Evolutionary conservation across 2,113 vertebrate genomes (phyloP).

Genomic region (Gasterosteus nipponicus): DNA sequence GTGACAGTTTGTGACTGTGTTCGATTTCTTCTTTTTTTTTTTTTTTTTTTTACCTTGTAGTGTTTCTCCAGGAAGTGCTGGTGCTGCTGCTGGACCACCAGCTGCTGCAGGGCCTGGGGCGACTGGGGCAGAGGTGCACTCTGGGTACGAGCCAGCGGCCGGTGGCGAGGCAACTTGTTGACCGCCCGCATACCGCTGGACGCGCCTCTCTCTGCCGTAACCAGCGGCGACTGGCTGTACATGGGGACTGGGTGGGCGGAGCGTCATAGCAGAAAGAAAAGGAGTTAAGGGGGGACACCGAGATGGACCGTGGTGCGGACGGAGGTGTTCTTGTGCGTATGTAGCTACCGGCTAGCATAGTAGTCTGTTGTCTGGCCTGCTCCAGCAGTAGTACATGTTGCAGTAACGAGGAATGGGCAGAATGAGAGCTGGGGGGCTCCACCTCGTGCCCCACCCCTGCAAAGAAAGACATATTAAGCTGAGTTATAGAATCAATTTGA

Average conservation of each 20-base stretch:
- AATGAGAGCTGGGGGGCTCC: slow-evolving; percentile 76
- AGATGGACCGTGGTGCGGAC: too few relatives aligned
- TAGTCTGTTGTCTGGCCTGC: slow-evolving; percentile 93
- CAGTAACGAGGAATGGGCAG: slow-evolving; percentile 88
- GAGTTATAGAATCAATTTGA: background rate
- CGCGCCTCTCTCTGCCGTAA: slow-evolving; percentile 87
- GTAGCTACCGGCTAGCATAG: slow-evolving; percentile 87
- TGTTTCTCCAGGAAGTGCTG: slow-evolving; percentile 94
- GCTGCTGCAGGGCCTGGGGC: slow-evolving; percentile 93
- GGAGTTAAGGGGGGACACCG: background rate
- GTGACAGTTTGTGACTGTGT: background rate
- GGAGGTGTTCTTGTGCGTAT: background rate
- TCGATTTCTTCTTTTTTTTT: background rate
- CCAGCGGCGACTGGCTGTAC: slow-evolving; percentile 92
- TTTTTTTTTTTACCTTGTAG: slow-evolving; percentile 57
- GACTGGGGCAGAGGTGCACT: slow-evolving; percentile 93
- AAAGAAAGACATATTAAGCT: slow-evolving; percentile 11
- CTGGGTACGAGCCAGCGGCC: slow-evolving; percentile 92
- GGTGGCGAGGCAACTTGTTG: slow-evolving; percentile 90
- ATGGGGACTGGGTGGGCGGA: slow-evolving; percentile 83
- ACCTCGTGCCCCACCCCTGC: slow-evolving; percentile 85
- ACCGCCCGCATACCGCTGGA: slow-evolving; percentile 84
- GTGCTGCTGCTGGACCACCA: slow-evolving; percentile 93
- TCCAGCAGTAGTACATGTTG: slow-evolving; percentile 94
- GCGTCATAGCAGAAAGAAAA: slow-evolving; percentile 2